Evolutionary conservation across 1,140 invertebrate genomes (phyloP).

Genomic region (Drosophila insularis): DNA sequence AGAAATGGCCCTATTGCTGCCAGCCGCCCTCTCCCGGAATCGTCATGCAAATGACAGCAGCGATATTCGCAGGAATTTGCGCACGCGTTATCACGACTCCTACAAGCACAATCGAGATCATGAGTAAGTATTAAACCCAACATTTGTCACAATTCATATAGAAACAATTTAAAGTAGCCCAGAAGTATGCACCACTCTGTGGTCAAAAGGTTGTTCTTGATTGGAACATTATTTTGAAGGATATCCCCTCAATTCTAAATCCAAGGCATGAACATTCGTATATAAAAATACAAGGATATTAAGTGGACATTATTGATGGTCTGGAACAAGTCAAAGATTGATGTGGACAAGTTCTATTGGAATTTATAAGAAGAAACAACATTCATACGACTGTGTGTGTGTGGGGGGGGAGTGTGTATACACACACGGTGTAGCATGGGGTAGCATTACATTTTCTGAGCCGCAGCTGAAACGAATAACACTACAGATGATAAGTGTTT

Average conservation of each 20-base stretch:
- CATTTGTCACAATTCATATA: too few relatives aligned
- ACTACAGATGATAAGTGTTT: conserved; percentile 4
- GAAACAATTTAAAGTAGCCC: too few relatives aligned
- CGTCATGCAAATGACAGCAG: conserved; percentile 88
- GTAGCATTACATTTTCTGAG: background rate
- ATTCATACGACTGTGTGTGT: too few relatives aligned
- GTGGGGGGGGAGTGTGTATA: background rate
- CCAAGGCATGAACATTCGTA: too few relatives aligned
- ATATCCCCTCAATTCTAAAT: too few relatives aligned
- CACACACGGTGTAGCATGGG: too few relatives aligned
- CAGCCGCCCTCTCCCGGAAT: conserved; percentile 87
- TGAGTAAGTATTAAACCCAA: conserved; percentile 86
- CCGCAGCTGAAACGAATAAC: background rate
- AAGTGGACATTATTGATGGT: background rate
- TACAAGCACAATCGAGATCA: conserved; percentile 89
- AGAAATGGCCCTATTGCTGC: conserved; percentile 92
- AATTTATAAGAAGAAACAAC: background rate
- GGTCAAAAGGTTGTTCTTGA: too few relatives aligned
- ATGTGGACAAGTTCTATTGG: background rate
- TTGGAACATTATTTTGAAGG: too few relatives aligned
- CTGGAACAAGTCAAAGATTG: background rate
- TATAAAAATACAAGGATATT: background rate
- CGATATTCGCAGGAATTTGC: conserved; percentile 89
- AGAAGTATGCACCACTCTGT: too few relatives aligned
- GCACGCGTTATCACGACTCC: conserved; percentile 88